Percentiles rank a stretch among this genome's conserved stretches.
Conservation (phyloP, 2,888 invertebrate species). For the Eupithecia subfuscata region DNA sequence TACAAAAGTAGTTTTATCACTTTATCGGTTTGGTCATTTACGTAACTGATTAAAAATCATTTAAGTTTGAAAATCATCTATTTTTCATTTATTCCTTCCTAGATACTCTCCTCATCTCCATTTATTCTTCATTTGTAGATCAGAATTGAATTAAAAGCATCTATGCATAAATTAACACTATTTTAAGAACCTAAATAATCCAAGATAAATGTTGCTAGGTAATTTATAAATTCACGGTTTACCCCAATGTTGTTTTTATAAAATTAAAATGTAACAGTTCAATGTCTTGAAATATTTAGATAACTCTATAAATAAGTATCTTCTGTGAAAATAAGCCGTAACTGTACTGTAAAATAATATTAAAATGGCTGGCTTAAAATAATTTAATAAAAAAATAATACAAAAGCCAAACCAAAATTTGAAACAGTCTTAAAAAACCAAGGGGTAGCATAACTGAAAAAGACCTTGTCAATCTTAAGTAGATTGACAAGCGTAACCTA, state of each 20-base stretch:
- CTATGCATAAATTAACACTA: neutral
- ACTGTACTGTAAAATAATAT: neutral
- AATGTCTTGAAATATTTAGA: neutral
- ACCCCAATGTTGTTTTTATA: neutral
- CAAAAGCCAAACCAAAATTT: too few relatives aligned
- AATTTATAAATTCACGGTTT: neutral
- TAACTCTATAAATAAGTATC: neutral
- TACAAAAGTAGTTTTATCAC: neutral
- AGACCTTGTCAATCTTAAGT: too few relatives aligned
- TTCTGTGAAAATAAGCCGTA: neutral
- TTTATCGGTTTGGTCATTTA: neutral
- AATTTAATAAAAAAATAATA: too few relatives aligned
- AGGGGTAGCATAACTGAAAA: too few relatives aligned
- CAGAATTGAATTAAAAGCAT: neutral
- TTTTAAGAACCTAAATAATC: neutral
- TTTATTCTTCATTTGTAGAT: neutral
- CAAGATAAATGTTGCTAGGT: neutral
- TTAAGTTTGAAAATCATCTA: neutral
- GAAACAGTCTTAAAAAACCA: too few relatives aligned
- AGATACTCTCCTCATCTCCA: neutral
- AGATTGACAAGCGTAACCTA: too few relatives aligned
- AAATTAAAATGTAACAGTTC: neutral
- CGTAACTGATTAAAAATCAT: slow-evolving; percentile 2
- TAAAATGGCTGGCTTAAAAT: neutral
- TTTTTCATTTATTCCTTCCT: neutral